Conservation (phyloP, 2,888 invertebrate species). For the Dromius quadrimaculatus region DNA sequence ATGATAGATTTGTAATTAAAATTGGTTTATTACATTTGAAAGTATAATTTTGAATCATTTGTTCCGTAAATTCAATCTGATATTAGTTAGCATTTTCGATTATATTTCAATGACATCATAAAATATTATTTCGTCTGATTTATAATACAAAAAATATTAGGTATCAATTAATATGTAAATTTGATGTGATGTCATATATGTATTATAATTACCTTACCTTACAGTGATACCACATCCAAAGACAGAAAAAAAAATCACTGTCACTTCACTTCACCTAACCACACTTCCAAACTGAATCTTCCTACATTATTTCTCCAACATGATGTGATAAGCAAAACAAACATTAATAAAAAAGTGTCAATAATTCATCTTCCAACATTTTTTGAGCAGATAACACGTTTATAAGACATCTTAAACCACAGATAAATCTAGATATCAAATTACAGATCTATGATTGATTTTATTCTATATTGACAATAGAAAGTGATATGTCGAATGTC, state of each 20-base stretch:
- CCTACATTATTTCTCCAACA: conserved; percentile 14
- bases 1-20: neutral
- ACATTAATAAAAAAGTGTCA: conserved; percentile 16
- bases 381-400: conserved; percentile 16
- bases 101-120: conserved; percentile 16
- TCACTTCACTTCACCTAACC: conserved; percentile 9
- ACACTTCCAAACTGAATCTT: neutral
- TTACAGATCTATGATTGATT: conserved; percentile 17
- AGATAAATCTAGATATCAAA: neutral
- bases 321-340: conserved; percentile 12
- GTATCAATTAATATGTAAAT: conserved; percentile 25
- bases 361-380: conserved; percentile 7
- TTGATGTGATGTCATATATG: conserved; percentile 30
- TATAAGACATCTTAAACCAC: neutral
- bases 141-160: neutral
- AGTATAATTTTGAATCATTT: neutral
- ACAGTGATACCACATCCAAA: conserved; percentile 8
- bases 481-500: conserved; percentile 34
- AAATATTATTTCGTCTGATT: conserved; percentile 15
- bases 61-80: neutral
- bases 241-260: conserved; percentile 12
- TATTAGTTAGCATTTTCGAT: conserved; percentile 2
- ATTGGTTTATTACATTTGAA: neutral
- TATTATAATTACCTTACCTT: conserved; percentile 14
- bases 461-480: conserved; percentile 6